Evolutionary conservation across 2,888 invertebrate genomes (phyloP).

Genomic region (Tanytarsus gracilentus): DNA sequence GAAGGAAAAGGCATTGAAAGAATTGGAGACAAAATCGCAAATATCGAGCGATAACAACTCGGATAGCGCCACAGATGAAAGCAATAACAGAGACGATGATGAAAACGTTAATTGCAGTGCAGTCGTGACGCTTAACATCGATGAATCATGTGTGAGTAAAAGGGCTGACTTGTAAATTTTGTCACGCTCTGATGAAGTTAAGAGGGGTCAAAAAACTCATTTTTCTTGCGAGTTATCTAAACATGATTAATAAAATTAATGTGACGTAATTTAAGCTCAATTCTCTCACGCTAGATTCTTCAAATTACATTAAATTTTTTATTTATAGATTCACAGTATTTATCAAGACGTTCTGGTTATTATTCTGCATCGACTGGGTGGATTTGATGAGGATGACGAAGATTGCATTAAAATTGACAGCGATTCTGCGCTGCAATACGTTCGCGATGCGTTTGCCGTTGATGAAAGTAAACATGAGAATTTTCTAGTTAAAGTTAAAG

Average conservation of each 20-base stretch:
- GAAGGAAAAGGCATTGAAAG: neutral
- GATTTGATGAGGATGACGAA: neutral
- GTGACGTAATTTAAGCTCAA: neutral
- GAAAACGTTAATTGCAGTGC: neutral
- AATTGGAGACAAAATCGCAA: neutral
- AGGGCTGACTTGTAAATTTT: too few relatives aligned
- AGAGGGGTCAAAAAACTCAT: too few relatives aligned
- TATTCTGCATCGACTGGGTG: neutral
- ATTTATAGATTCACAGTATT: neutral
- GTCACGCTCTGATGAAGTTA: too few relatives aligned
- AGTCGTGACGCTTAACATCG: too few relatives aligned
- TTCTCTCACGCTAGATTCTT: too few relatives aligned
- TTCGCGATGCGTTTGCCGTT: neutral
- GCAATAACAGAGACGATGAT: neutral
- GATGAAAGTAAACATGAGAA: neutral
- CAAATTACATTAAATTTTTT: too few relatives aligned
- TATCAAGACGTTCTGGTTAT: slow-evolving; percentile 10
- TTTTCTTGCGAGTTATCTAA: too few relatives aligned
- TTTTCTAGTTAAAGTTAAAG: neutral
- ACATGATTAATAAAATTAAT: neutral
- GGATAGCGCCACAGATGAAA: neutral
- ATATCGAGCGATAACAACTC: neutral
- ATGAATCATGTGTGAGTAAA: too few relatives aligned
- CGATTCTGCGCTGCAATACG: neutral
- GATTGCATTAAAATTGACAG: neutral